Conservation (phyloP, 2,888 invertebrate species). For the Tinea semifulvella region DNA sequence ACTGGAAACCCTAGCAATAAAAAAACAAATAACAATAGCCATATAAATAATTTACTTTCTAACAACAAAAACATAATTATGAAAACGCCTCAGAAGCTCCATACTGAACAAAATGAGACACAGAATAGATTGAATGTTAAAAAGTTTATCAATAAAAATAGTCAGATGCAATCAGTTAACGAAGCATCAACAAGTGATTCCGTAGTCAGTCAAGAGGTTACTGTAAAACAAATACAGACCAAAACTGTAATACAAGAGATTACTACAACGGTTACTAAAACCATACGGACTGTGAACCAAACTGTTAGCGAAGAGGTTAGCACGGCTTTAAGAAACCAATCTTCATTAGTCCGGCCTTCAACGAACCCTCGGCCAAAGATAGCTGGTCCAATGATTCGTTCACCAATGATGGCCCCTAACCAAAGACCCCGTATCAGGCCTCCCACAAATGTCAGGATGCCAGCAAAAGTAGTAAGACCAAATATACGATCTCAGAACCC, state of each 20-base stretch:
- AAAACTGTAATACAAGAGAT: conserved; percentile 57
- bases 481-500: not conserved
- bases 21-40: conserved; percentile 19
- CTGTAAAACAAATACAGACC: conserved; percentile 52
- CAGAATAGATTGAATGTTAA: not conserved
- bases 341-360: not conserved
- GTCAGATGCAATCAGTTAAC: conserved; percentile 24
- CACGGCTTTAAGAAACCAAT: not conserved
- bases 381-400: not conserved
- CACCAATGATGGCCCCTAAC: not conserved
- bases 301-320: conserved; percentile 42
- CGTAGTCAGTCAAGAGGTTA: conserved; percentile 28
- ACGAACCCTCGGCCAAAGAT: not conserved
- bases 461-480: no score
- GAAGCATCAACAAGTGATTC: conserved; percentile 22
- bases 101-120: not conserved
- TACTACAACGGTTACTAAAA: conserved; percentile 58
- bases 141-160: not conserved
- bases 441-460: not conserved
- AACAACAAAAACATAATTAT: conserved; percentile 22
- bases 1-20: conserved; percentile 12
- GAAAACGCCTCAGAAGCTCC: conserved; percentile 17
- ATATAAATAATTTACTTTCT: conserved; percentile 9
- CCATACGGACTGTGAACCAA: conserved; percentile 53
- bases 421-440: not conserved